These are phyloP conservation scores for Caranx melampygus DNA, from an alignment of 2,113 vertebrate species.

Conservation along the genomic window DNA sequence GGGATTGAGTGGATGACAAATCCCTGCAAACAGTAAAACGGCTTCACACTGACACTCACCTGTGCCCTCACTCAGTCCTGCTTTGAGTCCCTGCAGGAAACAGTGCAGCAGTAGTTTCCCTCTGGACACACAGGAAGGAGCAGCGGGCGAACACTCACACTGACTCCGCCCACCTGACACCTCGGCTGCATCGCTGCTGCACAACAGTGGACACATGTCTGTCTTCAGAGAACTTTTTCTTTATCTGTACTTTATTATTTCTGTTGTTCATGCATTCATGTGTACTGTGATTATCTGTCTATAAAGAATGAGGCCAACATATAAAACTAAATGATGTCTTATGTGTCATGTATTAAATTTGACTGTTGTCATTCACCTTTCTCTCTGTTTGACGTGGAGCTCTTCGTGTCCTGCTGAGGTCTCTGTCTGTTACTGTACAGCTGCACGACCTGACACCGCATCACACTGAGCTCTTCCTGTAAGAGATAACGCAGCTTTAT, in stretches of 20 bases:
- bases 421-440: constrained; percentile 66
- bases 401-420: constrained; percentile 65
- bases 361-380: constrained; percentile 39
- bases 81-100: constrained; percentile 84
- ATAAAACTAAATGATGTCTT: too few species aligned
- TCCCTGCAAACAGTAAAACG: too few species aligned
- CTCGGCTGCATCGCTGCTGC: constrained; percentile 41
- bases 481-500: not conserved
- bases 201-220: constrained; percentile 7
- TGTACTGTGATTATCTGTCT: too few species aligned
- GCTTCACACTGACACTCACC: constrained; percentile 57
- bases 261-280: too few species aligned
- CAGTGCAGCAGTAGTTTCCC: constrained; percentile 81
- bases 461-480: constrained; percentile 82
- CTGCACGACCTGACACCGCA: constrained; percentile 79
- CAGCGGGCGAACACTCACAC: constrained; percentile 31
- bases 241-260: too few species aligned
- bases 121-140: constrained; percentile 46
- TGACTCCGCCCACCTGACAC: not conserved
- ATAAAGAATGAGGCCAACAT: too few species aligned
- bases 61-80: constrained; percentile 74
- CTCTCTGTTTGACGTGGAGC: constrained; percentile 42
- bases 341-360: not conserved
- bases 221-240: not conserved
- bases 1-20: too few species aligned